Base-by-base conservation (phyloP, 2,888 invertebrate genomes). In the Noctua pronuba region DNA sequence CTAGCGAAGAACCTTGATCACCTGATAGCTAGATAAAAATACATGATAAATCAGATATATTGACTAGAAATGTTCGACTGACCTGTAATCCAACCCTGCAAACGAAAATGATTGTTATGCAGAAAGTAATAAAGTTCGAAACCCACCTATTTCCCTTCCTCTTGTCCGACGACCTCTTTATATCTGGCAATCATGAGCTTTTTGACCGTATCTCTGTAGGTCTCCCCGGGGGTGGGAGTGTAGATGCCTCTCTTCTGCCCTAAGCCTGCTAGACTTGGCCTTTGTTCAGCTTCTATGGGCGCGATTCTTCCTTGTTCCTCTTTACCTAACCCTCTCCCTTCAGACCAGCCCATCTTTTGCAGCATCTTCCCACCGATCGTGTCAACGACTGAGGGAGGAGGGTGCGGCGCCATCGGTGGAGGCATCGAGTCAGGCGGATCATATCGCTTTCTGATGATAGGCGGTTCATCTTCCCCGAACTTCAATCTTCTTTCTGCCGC, bases 341-440 rank as follows among this genome's bases (percentile, higher is more conserved):
- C 99, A 11, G 98, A 98, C 99, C 99, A 99, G 8, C 99, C 99
- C 99, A 99, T 99, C 95, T 99, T 99, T 94, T 99, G 99, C 84
- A 99, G 94, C 94, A 99, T 97, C 92, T 99, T 98, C 92, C 98
- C 99, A 13, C 99, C 99, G 79, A 99, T 98, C 89, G 99, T 99
- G 88, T 98, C 99, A 0, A 98, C 98, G 1, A 88, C 98, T 97
- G 90, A 99, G 97, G 80, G 98, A 97, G 93, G 97, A 0, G 96
- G 95, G 28, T 94, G 94, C 0, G 94, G 97, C 79, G 97, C 97
- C 0, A 98, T 97, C 0, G 97, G 95, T 6, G 97, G 93, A 31
- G 67, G 97, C 77, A 90, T 86, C 0, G 82, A 79, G n/a, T 94
- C 94, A 0, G 94, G 91, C 0, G 93, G 93, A 62, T 96, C 91